Conservation (phyloP, 2,888 invertebrate genomes). For the Pseudococcus jackbeardsleyi region DNA sequence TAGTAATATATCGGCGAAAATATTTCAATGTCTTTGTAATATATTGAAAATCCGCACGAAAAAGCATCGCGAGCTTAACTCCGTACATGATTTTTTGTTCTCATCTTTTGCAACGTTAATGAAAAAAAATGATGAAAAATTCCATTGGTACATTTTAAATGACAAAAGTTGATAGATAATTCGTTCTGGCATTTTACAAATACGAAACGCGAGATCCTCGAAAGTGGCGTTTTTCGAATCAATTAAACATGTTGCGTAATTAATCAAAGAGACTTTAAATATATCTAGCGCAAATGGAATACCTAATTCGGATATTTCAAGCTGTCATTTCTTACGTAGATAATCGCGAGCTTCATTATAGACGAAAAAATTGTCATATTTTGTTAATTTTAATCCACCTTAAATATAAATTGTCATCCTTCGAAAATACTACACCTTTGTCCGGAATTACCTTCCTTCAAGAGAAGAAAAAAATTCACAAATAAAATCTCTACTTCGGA, state of each 20-base stretch:
- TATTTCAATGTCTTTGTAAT: constrained; percentile 3
- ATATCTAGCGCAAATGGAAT: neutral
- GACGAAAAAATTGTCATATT: neutral
- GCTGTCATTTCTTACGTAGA: neutral
- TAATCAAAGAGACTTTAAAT: neutral
- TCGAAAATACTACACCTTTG: too few species aligned
- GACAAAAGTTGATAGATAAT: neutral
- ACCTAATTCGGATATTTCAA: neutral
- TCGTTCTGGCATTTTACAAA: neutral
- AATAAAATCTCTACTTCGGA: neutral
- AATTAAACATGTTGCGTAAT: neutral
- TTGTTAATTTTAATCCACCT: neutral
- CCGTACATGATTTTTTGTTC: neutral
- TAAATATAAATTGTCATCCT: too few species aligned
- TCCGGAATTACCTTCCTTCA: too few species aligned
- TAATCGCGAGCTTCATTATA: neutral
- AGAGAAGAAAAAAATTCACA: too few species aligned
- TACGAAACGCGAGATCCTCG: neutral
- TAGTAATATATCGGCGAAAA: neutral
- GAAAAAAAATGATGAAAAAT: constrained; percentile 11
- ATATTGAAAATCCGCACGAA: neutral
- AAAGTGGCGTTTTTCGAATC: neutral
- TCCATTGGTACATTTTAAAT: neutral
- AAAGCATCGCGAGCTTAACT: neutral
- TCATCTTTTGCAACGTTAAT: neutral